Base-by-base conservation (phyloP, 2,113 vertebrate genomes). In the Hippocampus abdominalis region DNA sequence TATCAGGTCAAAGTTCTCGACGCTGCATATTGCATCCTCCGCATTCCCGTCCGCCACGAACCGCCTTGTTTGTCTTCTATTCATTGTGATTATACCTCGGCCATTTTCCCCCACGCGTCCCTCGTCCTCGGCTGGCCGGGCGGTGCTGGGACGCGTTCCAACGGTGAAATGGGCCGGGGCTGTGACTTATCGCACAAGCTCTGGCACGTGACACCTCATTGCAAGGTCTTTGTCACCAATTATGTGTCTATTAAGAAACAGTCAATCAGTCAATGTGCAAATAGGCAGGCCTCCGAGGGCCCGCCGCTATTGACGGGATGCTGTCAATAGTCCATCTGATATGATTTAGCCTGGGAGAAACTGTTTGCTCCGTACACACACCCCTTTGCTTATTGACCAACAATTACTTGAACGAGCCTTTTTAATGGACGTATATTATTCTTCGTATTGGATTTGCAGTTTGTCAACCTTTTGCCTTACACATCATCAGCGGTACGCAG, bases 191-290 rank as follows among this genome's bases (percentile, higher is more conserved):
- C 89, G 88, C 91, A 90, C 91, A 91, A 84, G 89, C 89, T 89
- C 89, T 84, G 89, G 90, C 90, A 91, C 92, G 91, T 94, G 93
- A 93, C 94, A 94, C 93, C 94, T 94, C 87, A 94, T 95, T 92
- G 93, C 91, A 95, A 95, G 93, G 93, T 94, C 95, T 96, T 96
- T 96, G 94, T 96, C 94, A 95, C 95, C 95, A 98, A 98, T 98
- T 97, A 98, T 92, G 89, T 96, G 96, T 97, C 95, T 95, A 96
- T 98, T 98, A 98, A 98, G 93, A 91, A 94, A 90, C 91, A 95
- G 95, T 98, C 96, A 96, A 95, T 97, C 95, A 95, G 93, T 90
- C 92, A 90, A 89, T 92, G 93, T 94, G 94, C 93, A 93, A 95
- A 94, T 93, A 94, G 92, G 90, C 88, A 87, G 91, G 91, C 94